Percentiles rank a stretch among this genome's conserved stretches.
These are phyloP conservation scores for Nomada ferruginata DNA, from an alignment of 2,888 invertebrate genomes.

Conservation along the genomic window DNA sequence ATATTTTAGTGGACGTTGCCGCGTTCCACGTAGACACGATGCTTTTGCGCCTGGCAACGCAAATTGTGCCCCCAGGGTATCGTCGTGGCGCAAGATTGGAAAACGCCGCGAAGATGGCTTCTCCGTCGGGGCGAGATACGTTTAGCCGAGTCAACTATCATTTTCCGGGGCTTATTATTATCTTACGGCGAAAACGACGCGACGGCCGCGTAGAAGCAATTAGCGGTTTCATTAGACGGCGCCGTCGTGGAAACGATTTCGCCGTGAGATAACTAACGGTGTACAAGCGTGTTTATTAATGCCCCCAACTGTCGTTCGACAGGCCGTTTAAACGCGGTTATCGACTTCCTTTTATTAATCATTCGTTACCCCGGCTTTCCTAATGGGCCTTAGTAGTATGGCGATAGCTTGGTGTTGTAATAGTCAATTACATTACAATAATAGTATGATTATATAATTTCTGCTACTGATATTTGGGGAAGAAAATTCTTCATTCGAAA, in stretches of 20 bases:
- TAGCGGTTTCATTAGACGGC: constrained; percentile 54
- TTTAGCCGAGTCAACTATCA: constrained; percentile 59
- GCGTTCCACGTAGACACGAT: constrained; percentile 43
- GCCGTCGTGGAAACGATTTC: constrained; percentile 23
- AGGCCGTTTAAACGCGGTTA: no score
- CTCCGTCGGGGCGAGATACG: constrained; percentile 62
- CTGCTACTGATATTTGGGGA: no score
- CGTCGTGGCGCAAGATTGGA: constrained; percentile 72
- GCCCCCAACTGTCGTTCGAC: no score
- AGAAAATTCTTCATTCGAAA: no score
- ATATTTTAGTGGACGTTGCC: constrained; percentile 59
- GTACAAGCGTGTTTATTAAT: not conserved
- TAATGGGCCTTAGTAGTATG: no score
- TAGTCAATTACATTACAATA: no score
- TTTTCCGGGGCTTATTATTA: constrained; percentile 62
- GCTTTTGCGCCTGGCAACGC: constrained; percentile 60
- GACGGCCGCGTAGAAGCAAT: constrained; percentile 45
- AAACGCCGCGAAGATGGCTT: constrained; percentile 68
- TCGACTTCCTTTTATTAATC: no score
- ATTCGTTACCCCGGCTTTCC: no score
- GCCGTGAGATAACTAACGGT: constrained; percentile 9
- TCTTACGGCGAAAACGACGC: constrained; percentile 45
- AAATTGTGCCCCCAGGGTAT: constrained; percentile 74
- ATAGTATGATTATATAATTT: no score
- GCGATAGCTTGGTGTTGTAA: no score